A percentile compares a stretch with the other conserved stretches of the same genome.
phyloP scores from a whole-genome alignment of 2,113 vertebrate genomes.

The Sander vitreus region DNA sequence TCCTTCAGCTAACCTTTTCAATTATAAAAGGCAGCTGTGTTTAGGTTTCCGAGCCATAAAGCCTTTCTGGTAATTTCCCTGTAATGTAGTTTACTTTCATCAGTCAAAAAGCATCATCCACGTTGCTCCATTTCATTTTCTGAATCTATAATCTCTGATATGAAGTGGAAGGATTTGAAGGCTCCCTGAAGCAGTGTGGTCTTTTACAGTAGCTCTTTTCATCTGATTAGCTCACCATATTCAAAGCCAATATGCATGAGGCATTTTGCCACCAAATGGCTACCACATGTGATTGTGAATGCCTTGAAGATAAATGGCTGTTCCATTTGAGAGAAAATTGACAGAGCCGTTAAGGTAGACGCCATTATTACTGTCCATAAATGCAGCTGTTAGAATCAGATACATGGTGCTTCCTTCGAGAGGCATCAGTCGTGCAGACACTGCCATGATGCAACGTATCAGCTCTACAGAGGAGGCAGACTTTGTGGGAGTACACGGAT shows the following conservation, averaged over 20 bases:
- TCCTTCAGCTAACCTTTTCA: slow-evolving; percentile 40
- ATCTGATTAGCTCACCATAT: slow-evolving; percentile 45
- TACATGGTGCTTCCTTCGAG: slow-evolving; percentile 26
- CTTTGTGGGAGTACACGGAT: slow-evolving; percentile 53
- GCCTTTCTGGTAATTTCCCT: slow-evolving; percentile 38
- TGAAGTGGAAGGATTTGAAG: slow-evolving; percentile 42
- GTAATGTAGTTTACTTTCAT: slow-evolving; percentile 56
- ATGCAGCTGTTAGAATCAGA: slow-evolving; percentile 38
- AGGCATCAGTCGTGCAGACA: slow-evolving; percentile 50
- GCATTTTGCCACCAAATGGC: slow-evolving; percentile 8
- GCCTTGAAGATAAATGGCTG: slow-evolving; percentile 14
- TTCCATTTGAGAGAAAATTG: slow-evolving; percentile 22
- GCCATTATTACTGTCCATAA: slow-evolving; percentile 26
- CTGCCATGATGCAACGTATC: slow-evolving; percentile 51
- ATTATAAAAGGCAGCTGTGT: slow-evolving; percentile 23
- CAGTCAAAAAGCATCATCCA: slow-evolving; percentile 37
- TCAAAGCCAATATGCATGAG: slow-evolving; percentile 28
- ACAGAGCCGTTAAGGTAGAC: slow-evolving; percentile 24
- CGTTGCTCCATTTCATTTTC: slow-evolving; percentile 49
- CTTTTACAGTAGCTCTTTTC: slow-evolving; percentile 30
- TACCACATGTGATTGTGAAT: slow-evolving; percentile 3
- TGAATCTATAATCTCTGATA: slow-evolving; percentile 28
- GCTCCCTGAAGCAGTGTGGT: slow-evolving; percentile 9
- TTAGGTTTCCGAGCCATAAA: slow-evolving; percentile 5
- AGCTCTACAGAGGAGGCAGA: slow-evolving; percentile 46